These are phyloP conservation scores for Turritopsis rubra DNA, from an alignment of 30 jellyfish, hydroid and myxozoan genomes.

Conservation along the genomic window DNA sequence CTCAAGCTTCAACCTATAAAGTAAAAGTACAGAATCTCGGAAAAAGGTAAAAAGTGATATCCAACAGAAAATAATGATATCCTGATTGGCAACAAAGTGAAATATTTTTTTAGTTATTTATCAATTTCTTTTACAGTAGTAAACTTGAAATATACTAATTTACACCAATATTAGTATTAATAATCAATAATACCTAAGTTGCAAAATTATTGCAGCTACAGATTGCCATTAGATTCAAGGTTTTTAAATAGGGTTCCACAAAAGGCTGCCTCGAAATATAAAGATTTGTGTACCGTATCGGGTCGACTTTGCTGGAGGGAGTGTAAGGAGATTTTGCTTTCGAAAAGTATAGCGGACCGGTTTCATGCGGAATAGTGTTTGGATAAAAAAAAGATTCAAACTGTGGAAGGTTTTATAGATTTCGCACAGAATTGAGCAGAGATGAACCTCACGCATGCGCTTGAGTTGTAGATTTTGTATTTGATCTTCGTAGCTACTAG, in stretches of 20 bases:
- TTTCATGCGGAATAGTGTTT: neutral
- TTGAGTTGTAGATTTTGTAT: neutral
- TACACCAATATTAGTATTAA: neutral
- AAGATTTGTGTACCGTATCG: neutral
- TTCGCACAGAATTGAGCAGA: neutral
- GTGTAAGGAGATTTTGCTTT: neutral
- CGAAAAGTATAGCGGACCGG: neutral
- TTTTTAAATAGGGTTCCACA: neutral
- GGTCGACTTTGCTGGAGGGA: slow-evolving; percentile 3
- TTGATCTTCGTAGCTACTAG: neutral
- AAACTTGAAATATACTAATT: neutral
- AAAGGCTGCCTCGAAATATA: slow-evolving; percentile 1
- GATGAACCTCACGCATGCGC: neutral
- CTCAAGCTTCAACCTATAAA: too few species aligned
- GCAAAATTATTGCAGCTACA: neutral
- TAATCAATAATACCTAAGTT: neutral
- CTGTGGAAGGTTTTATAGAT: neutral
- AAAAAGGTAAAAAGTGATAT: too few species aligned
- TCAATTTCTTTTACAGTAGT: neutral
- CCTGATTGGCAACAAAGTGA: too few species aligned
- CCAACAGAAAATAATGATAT: too few species aligned
- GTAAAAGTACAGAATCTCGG: too few species aligned
- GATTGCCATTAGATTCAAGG: neutral
- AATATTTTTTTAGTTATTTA: too few species aligned
- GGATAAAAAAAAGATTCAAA: neutral